Evolutionary conservation across 2,113 vertebrate species (phyloP).

Genomic region (Saguinus imperator): DNA sequence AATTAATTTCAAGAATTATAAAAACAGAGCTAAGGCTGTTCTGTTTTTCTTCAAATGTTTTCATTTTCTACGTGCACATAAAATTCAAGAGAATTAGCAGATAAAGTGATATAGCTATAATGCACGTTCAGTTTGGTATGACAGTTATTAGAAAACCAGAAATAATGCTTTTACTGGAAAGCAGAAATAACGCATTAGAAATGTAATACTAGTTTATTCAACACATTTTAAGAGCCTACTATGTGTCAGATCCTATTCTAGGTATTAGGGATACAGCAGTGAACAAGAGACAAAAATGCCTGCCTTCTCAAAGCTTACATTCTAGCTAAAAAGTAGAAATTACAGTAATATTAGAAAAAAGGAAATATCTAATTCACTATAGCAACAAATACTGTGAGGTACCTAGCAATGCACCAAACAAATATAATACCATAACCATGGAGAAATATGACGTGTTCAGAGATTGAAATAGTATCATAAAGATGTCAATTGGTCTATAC

Average conservation of each 20-base stretch:
- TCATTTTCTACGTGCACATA: neutral
- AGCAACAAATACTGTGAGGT: neutral
- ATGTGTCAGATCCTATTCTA: neutral
- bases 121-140: neutral
- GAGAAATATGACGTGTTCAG: neutral
- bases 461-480: neutral
- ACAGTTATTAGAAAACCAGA: neutral
- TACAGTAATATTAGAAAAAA: neutral
- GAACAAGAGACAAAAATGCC: neutral
- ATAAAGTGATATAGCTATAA: neutral
- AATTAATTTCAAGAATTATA: neutral
- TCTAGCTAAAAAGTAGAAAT: neutral
- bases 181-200: neutral
- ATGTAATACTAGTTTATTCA: neutral
- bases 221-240: neutral
- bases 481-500: neutral
- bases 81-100: neutral
- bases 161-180: neutral
- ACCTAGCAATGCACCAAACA: neutral
- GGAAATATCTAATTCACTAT: neutral
- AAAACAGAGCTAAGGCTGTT: neutral
- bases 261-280: neutral
- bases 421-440: neutral
- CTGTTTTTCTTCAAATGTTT: neutral
- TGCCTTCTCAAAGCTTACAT: neutral